Conservation (phyloP, 2,797 vertebrate species). For the Sylvilagus floridanus region DNA sequence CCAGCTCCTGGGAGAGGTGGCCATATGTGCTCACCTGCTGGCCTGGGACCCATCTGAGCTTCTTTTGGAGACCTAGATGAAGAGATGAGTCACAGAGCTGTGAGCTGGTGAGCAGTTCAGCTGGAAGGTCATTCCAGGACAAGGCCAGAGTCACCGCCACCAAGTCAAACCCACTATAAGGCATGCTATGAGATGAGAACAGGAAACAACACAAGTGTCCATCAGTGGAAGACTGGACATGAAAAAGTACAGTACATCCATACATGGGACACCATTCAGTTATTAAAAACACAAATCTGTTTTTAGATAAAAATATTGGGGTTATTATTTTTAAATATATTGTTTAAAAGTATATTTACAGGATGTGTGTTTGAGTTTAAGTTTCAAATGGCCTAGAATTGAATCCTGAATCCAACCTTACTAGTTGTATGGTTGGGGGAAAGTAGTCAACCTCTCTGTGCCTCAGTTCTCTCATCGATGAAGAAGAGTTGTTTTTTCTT, state of each 20-base stretch:
- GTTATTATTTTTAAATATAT: not conserved
- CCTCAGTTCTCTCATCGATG: not conserved
- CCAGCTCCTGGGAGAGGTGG: fast-evolving
- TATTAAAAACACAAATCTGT: not conserved
- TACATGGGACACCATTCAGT: not conserved
- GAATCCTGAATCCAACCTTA: not conserved
- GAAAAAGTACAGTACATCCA: not conserved
- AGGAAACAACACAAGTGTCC: not conserved
- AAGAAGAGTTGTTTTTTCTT: not conserved
- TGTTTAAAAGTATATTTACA: not conserved
- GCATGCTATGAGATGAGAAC: not conserved
- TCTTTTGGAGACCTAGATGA: not conserved
- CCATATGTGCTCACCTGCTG: too few species aligned
- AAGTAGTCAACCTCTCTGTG: not conserved
- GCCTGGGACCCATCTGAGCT: not conserved
- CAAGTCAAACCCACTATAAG: not conserved
- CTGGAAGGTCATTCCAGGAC: not conserved
- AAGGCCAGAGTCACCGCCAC: not conserved
- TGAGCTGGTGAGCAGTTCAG: not conserved
- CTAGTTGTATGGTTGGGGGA: not conserved
- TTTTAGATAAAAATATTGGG: too few species aligned
- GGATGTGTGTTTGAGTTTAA: not conserved
- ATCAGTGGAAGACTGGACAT: not conserved
- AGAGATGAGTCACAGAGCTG: not conserved
- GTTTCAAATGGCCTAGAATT: not conserved